A percentile compares a stretch with the other conserved stretches of the same genome.
These are phyloP conservation scores for Mellivora capensis DNA, from an alignment of 2,113 vertebrate species.

Conservation along the genomic window DNA sequence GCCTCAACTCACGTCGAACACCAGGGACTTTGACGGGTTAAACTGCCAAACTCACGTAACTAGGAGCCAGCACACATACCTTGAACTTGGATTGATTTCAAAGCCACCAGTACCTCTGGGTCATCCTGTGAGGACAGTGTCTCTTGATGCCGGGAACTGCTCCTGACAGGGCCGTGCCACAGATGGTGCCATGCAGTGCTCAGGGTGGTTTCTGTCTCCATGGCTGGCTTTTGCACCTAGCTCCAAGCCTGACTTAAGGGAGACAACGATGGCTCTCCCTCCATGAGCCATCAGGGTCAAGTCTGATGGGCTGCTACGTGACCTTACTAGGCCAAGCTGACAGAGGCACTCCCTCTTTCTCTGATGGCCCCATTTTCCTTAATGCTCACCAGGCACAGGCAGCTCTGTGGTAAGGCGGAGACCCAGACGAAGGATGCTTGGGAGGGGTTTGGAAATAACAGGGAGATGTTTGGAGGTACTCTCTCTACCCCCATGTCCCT, in stretches of 20 bases:
- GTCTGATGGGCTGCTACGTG: background rate
- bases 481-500: background rate
- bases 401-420: background rate
- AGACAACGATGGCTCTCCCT: background rate
- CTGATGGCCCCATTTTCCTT: background rate
- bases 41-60: background rate
- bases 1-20: background rate
- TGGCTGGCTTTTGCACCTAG: background rate
- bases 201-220: background rate
- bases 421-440: background rate
- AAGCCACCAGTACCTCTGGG: background rate
- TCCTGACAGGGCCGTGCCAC: no score
- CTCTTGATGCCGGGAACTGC: no score
- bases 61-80: background rate
- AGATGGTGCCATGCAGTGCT: fast-evolving
- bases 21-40: background rate
- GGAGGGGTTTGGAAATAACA: background rate
- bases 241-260: background rate
- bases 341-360: background rate
- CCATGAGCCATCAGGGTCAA: background rate
- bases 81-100: background rate
- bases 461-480: background rate
- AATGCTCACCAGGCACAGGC: background rate
- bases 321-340: background rate
- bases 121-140: background rate